Conservation (phyloP, 2,888 invertebrate genomes). For the Brachylomia viminalis region DNA sequence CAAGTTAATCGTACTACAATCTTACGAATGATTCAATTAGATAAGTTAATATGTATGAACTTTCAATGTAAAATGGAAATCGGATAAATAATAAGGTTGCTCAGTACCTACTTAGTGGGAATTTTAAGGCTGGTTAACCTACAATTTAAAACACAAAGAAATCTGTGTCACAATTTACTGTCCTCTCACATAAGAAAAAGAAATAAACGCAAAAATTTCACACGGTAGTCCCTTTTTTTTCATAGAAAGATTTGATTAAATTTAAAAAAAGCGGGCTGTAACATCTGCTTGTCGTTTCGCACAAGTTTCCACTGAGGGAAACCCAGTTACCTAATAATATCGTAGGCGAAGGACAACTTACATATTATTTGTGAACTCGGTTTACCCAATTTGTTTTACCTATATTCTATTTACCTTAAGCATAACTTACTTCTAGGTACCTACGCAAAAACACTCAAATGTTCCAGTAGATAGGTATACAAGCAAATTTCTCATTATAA, state of each 20-base stretch:
- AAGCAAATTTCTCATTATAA: conserved; percentile 40
- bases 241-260: conserved; percentile 59
- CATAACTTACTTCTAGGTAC: conserved; percentile 25
- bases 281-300: conserved; percentile 54
- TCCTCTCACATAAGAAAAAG: conserved; percentile 8
- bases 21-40: conserved; percentile 5
- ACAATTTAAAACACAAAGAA: neutral
- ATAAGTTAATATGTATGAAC: conserved; percentile 8
- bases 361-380: conserved; percentile 52
- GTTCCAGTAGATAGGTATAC: neutral
- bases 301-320: conserved; percentile 45
- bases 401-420: conserved; percentile 33
- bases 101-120: neutral
- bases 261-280: conserved; percentile 55
- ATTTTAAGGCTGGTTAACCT: neutral
- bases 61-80: neutral
- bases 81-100: neutral
- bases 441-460: conserved; percentile 10
- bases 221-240: conserved; percentile 18
- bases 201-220: conserved; percentile 38
- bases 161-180: neutral
- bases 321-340: conserved; percentile 44
- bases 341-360: conserved; percentile 31
- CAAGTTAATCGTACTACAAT: conserved; percentile 7
- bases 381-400: conserved; percentile 24